Base-by-base conservation (phyloP, 2,888 invertebrate species). In the Scaptodrosophila latifasciaeformis region DNA sequence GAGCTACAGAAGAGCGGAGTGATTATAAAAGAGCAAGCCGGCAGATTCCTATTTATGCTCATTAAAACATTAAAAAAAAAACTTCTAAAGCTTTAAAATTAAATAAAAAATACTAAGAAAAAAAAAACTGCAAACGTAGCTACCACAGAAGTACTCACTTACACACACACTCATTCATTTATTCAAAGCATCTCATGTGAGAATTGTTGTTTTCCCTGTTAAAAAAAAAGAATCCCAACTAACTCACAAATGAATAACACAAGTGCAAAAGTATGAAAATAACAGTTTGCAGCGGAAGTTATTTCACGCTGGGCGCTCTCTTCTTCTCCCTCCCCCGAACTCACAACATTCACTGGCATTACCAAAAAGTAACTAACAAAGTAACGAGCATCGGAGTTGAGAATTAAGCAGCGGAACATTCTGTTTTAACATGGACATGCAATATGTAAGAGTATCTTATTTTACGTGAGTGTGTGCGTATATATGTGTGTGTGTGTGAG, bases 221-320 rank as follows among this genome's bases (percentile, higher is more conserved):
- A 34, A 34, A 34, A 34, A 5, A 5, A 30, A 30, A 7, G n/a
- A 10, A 30, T n/a, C n/a, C n/a, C n/a, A n/a, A n/a, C 12, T 37
- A 21, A 5, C 17, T 35, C 6, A n/a, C 13, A 49, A n/a, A 34
- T 39, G 31, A 80, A 59, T 71, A 61, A 61, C 75, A 62, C 72
- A 74, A 1, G 40, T 40, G 31, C 24, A 24, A 24, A 37, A 5
- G 40, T 21, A 40, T 21, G 21, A 72, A 72, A 77, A 79, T 72
- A 67, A 77, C n/a, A 82, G 82, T 81, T 77, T 67, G 69, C 82
- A 68, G 65, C 68, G 70, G 76, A 83, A 82, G 81, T 81, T 76
- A 83, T 82, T 82, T 82, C 83, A 83, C 78, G 81, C 78, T 82
- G 80, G 68, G 62, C 56, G 52, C 66, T 40, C 55, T 45, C 24